Evolutionary conservation across 2,797 vertebrate genomes (phyloP), one percentile per base, ranked within the genome.

Genomic region (Scleropages formosus): DNA sequence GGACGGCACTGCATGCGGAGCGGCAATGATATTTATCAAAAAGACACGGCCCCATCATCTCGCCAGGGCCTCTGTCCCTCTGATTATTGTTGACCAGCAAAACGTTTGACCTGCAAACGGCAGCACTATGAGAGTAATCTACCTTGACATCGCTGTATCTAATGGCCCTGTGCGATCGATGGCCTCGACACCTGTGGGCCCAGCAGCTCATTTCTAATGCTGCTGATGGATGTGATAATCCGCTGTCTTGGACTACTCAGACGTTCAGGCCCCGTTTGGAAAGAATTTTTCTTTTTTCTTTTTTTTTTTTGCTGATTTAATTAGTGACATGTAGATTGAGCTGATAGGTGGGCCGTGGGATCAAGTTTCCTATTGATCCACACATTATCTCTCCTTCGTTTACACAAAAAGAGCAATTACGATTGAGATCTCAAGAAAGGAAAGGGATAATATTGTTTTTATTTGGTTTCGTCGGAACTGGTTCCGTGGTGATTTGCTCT

Each of bases 121-220:
- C 88, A 80, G 89, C 84, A 49, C 81, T 78, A 85, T 84, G 82
- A 84, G 85, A 80, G 82, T 87, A 87, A 87, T 84, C 89, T 84
- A 86, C 85, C 86, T 80, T 83, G 84, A 86, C 85, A 87, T 81
- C 85, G 84, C 87, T 83, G 85, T 81, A 83, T 89, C 78, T 89
- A 87, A 89, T 87, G 88, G 87, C 83, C 77, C 79, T 59, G 76
- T 74, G 83, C 88, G 87, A 90, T 90, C 87, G 88, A 88, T 87
- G 82, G 81, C 72, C 81, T 75, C 77, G 59, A 75, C 73, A 75
- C 73, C 77, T 75, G 73, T 66, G 73, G 73, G 77, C 61, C 62
- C 20, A 24, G 20, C 60, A 18, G 60, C 73, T 72, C 77, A 58
- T 75, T 64, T 58, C 60, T 49, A 66, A 58, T 72, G 73, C 77